Base-by-base conservation (phyloP, 2,113 vertebrate species). In the Pedetes capensis region DNA sequence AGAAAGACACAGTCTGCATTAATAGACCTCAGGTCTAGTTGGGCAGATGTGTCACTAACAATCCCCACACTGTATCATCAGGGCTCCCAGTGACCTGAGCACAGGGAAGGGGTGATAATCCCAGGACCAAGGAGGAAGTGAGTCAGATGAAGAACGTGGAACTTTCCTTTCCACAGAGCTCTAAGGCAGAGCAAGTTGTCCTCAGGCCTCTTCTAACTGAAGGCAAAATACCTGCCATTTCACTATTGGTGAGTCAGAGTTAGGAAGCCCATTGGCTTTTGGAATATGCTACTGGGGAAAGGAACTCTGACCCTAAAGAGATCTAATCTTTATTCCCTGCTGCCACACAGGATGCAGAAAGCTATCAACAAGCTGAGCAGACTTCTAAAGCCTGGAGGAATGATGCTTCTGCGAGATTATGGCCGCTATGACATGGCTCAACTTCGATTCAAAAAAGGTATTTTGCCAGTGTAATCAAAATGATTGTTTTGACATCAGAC, bases 361-460 rank as follows among this genome's bases (percentile, higher is more conserved):
- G 96, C 98, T 6, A 97, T 99, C 96, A 98, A 84, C 86, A 98
- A 98, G 59, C 97, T 99, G 79, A 99, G 99, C 63, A 95, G 87
- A 51, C 98, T 99, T 81, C 98, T 99, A 71, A 99, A 99, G 89
- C 99, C 99, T 0, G 99, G 99, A 32, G 99, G 99, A 29, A 97
- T 99, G 97, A 98, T 99, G 95, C 97, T 99, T 84, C 98, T 99
- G 94, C 98, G 99, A 91, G 99, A 99, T 98, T 99, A 99, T 0
- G 99, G 99, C 29, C 99, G 99, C 49, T 99, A 99, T 0, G 99
- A 99, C 97, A 99, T 99, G 98, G 99, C 99, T 72, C 99, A 99
- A 86, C 99, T 99, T 42, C 99, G 99, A 11, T 99, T 99, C 97
- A 99, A 99, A 96, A 99, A 99, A 98, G 99, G 99, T 99, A 87